Evolutionary conservation across 2,888 invertebrate species (phyloP), one percentile per base, ranked within the genome.

Genomic region (Hypolimnas misippus): DNA sequence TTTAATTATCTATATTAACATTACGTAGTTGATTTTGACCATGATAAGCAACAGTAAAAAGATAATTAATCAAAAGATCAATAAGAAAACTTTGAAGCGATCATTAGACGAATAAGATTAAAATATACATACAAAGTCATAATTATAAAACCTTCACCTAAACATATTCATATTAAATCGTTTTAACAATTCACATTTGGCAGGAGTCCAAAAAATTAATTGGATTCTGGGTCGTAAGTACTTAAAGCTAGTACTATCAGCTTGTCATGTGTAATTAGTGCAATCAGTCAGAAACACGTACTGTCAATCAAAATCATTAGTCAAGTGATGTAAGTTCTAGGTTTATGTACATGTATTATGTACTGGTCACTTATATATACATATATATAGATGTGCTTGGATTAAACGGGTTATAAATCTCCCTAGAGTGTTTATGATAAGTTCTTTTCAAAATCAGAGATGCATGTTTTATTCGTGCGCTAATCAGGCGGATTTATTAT

Each of bases 121-220:
- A n/a, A 35, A 35, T 35, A 35, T 38, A n/a, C n/a, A n/a, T n/a
- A n/a, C 12, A 2, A 38, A 38, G 4, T 38, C 35, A 21, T 46
- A 19, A 21, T 46, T 21, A 21, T n/a, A 46, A 46, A 46, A 21
- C 17, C 19, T 46, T 46, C 19, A 12, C 19, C 44, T 21, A 46
- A 42, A 17, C 17, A 12, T 29, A 29, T 49, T 54, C 4, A 5
- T 46, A 38, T 38, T 25, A 29, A 33, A 16, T 12, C 46, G 33
- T 59, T 53, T 19, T n/a, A 51, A 50, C 54, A 38, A 17, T 57
- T 53, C 53, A 33, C 57, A 58, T 57, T 66, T 64, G 60, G 64
- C 57, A 40, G 6, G 19, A 50, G 54, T 57, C 63, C 63, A 64
- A 58, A 61, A 60, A 66, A 61, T 57, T 61, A 61, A 66, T 64